Evolutionary conservation across 2,797 vertebrate species (phyloP).

Genomic region (Helarctos malayanus): DNA sequence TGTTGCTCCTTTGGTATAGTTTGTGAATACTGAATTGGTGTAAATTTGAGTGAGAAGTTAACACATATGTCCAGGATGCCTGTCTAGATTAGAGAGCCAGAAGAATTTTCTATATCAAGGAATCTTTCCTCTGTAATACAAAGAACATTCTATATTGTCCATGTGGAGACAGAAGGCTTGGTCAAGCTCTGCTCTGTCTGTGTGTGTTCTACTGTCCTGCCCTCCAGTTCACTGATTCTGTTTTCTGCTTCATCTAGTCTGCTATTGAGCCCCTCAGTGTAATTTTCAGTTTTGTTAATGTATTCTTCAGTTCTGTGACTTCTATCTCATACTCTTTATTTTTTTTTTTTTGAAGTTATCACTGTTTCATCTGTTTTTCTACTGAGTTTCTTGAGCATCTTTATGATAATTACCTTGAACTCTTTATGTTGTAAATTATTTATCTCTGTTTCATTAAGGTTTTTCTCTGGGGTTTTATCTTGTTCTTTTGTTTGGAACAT

Average conservation of each 20-base stretch:
- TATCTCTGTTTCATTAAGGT: background rate
- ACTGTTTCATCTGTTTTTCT: background rate
- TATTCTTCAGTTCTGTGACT: background rate
- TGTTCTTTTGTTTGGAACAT: background rate
- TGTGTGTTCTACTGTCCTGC: background rate
- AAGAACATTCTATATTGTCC: background rate
- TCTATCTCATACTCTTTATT: background rate
- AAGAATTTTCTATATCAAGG: background rate
- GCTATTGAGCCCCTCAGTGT: background rate
- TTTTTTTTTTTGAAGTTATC: background rate
- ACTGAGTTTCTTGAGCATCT: background rate
- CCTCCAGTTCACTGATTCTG: background rate
- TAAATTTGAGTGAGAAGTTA: constrained; percentile 13
- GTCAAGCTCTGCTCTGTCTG: background rate
- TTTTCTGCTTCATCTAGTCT: background rate
- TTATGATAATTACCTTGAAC: background rate
- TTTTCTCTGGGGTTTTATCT: background rate
- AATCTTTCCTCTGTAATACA: background rate
- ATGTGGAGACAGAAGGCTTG: background rate
- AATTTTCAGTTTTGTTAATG: background rate
- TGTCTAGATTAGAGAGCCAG: background rate
- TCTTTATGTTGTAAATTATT: background rate
- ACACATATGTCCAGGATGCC: background rate
- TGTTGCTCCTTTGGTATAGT: background rate
- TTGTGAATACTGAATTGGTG: background rate